Evolutionary conservation across 2,797 vertebrate genomes (phyloP), one percentile per base, ranked within the genome.

Genomic region (Pangasius djambal): DNA sequence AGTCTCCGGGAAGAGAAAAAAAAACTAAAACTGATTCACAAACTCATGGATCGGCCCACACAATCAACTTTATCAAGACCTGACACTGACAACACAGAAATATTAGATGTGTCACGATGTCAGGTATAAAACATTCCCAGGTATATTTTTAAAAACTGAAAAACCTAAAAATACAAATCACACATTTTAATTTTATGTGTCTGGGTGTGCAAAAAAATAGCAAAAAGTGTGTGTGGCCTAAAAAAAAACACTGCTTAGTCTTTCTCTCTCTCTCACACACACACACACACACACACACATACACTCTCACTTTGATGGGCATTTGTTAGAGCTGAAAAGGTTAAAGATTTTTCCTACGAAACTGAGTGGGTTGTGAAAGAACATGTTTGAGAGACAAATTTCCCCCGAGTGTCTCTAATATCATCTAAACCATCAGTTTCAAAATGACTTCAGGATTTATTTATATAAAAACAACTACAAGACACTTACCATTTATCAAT

Each of bases 351-450:
- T 98, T 98, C 97, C 98, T 97, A 96, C 95, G 97, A 99, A 98
- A 99, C 97, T 93, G 98, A 98, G 98, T 99, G 97, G 98, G 98
- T 97, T 97, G 98, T 96, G 96, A 97, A 96, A 98, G 96, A 97
- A 97, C 96, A 95, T 96, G 96, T 95, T 97, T 96, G 97, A 97
- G 96, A 98, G 97, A 95, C 97, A 98, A 98, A 98, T 98, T 98
- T 97, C 97, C 98, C 98, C 97, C 92, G 93, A 94, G 97, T 96
- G 95, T 96, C 96, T 97, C 97, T 97, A 97, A 97, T 97, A 98
- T 99, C 98, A 97, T 97, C 97, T 96, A 97, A 98, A 96, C 96
- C 97, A 98, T 98, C 97, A 95, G 98, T 99, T 99, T 99, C 98
- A 98, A 93, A 98, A 97, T 99, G 98, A 99, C 96, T 98, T 97